These are phyloP conservation scores for Rafetus swinhoei DNA, from an alignment of 2,113 vertebrate genomes.

Conservation along the genomic window DNA sequence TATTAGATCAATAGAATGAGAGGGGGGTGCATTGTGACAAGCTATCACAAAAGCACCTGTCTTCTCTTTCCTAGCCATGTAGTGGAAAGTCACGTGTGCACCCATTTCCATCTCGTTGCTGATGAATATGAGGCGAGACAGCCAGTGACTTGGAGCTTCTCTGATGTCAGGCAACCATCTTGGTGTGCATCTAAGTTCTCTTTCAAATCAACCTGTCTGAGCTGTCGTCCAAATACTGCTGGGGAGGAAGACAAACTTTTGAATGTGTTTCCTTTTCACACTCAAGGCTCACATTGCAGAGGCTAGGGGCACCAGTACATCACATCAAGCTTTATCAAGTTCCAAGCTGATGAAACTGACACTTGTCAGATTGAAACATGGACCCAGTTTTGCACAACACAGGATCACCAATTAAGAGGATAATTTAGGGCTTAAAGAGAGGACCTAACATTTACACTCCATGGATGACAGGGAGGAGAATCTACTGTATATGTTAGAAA, in stretches of 20 bases:
- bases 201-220: not conserved
- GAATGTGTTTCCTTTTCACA: not conserved
- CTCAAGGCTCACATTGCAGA: not conserved
- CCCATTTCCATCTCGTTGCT: not conserved
- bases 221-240: conserved; percentile 24
- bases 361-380: conserved; percentile 53
- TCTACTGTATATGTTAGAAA: too few relatives aligned
- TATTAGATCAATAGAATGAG: not conserved
- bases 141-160: not conserved
- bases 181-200: not conserved
- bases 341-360: conserved; percentile 5
- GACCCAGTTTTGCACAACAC: conserved; percentile 22
- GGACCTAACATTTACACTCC: not conserved
- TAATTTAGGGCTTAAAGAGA: conserved; percentile 49
- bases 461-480: not conserved
- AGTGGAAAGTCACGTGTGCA: rapidly evolving
- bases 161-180: conserved; percentile 22
- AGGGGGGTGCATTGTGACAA: not conserved
- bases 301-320: not conserved
- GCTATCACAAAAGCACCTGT: not conserved
- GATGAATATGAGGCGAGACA: not conserved
- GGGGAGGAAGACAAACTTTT: conserved; percentile 32
- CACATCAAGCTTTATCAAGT: conserved; percentile 16
- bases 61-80: not conserved
- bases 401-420: conserved; percentile 64